phyloP scores from a whole-genome alignment of 2,113 vertebrate species.

The Emydocephalus ijimae region DNA sequence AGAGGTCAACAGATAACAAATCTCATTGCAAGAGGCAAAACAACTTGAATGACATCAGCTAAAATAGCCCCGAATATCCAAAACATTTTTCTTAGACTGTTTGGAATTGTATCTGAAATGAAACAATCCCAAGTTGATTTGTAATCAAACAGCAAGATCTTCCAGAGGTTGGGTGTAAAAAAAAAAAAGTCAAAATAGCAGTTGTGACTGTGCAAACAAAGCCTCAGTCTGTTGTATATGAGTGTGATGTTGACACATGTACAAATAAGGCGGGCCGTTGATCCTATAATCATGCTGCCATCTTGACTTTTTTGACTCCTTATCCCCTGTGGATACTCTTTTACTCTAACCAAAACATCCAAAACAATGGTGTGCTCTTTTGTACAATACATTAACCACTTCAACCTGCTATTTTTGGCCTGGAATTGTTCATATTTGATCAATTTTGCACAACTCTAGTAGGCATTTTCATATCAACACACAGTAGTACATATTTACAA shows the following conservation, averaged over 20 bases:
- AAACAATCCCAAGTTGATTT: not conserved
- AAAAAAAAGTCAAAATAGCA: not conserved
- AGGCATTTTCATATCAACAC: slow-evolving; percentile 7
- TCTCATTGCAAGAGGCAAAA: not conserved
- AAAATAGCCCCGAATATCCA: not conserved
- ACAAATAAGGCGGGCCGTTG: not conserved
- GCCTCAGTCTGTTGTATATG: not conserved
- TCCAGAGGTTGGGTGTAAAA: not conserved
- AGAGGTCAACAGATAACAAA: not conserved
- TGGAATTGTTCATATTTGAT: not conserved
- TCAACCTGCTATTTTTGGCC: not conserved
- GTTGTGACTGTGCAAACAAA: not conserved
- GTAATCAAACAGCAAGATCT: not conserved
- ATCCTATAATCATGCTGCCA: not conserved
- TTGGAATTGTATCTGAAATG: not conserved
- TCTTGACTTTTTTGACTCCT: not conserved
- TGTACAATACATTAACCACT: not conserved
- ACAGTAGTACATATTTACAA: not conserved
- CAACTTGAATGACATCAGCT: not conserved
- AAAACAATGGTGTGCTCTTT: not conserved
- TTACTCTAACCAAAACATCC: not conserved
- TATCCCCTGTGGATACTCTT: not conserved
- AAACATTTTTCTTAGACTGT: not conserved
- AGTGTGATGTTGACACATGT: not conserved
- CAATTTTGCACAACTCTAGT: not conserved